A percentile compares a stretch with the other conserved stretches of the same genome.
Conservation (phyloP, 2,113 vertebrate genomes). For the Labrus mixtus region DNA sequence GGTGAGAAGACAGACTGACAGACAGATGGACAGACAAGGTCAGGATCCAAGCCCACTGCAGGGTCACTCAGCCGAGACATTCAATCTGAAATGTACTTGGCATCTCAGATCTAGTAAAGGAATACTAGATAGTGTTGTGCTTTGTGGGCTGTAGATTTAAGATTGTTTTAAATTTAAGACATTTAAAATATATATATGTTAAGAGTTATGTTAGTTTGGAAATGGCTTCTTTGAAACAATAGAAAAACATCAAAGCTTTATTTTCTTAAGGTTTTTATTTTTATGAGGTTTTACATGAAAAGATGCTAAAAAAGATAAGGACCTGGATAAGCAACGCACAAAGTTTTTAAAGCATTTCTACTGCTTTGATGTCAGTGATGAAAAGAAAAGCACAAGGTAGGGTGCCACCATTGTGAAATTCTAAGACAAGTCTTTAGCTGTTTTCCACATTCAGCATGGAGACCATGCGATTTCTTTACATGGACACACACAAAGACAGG, state of each 20-base stretch:
- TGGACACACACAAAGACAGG: background rate
- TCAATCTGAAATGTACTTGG: slow-evolving; percentile 56
- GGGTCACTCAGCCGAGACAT: slow-evolving; percentile 65
- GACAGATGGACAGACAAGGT: slow-evolving; percentile 81
- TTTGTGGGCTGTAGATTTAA: background rate
- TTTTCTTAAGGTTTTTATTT: too few relatives aligned
- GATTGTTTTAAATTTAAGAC: background rate
- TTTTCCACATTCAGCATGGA: slow-evolving; percentile 1
- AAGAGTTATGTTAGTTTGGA: background rate
- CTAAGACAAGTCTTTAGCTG: background rate
- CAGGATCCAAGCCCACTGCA: slow-evolving; percentile 66
- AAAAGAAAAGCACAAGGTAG: too few relatives aligned
- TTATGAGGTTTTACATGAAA: too few relatives aligned
- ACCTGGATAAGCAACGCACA: too few relatives aligned
- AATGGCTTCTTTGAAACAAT: background rate
- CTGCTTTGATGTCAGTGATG: too few relatives aligned
- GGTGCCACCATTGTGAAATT: background rate
- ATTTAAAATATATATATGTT: too few relatives aligned
- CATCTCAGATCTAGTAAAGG: slow-evolving; percentile 23
- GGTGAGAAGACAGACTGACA: slow-evolving; percentile 77
- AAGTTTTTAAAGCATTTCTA: too few relatives aligned
- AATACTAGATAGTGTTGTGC: background rate
- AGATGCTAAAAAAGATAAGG: too few relatives aligned
- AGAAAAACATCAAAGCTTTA: too few relatives aligned
- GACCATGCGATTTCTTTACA: background rate